These are phyloP conservation scores for Poecilia latipinna DNA, from an alignment of 2,113 vertebrate genomes.

Conservation along the genomic window DNA sequence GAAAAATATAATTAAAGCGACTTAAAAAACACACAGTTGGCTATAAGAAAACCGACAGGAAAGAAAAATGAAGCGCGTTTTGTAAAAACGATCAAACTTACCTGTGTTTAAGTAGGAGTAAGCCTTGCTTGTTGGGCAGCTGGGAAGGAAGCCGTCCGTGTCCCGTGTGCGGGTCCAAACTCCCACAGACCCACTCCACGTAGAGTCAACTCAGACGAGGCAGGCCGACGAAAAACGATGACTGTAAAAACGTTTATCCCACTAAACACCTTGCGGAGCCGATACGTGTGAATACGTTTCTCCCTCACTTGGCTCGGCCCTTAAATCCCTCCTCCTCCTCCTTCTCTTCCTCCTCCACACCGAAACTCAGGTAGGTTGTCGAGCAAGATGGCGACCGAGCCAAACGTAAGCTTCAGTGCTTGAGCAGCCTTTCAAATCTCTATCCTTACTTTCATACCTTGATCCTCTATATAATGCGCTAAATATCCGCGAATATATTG, in stretches of 20 bases:
- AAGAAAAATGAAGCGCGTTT: neutral
- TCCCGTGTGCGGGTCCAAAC: neutral
- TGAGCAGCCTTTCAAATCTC: no score
- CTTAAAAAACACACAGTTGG: neutral
- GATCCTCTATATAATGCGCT: no score
- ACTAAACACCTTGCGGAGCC: neutral
- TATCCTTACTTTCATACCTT: no score
- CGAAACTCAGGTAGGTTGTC: constrained; percentile 79
- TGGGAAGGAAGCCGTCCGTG: neutral
- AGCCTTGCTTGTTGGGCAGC: constrained; percentile 23
- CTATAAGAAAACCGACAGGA: neutral
- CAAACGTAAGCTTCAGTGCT: no score
- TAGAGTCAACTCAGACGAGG: no score
- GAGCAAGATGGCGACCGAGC: no score
- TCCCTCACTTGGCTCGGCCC: neutral
- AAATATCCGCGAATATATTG: no score
- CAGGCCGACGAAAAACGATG: no score
- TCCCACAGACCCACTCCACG: no score
- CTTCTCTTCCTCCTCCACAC: neutral
- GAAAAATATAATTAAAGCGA: neutral
- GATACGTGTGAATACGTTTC: neutral
- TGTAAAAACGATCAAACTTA: constrained; percentile 23
- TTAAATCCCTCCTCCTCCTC: constrained; percentile 21
- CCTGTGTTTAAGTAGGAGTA: constrained; percentile 37
- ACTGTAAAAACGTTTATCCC: neutral